Conservation (phyloP, 53 echinoderm and acorn worm genomes). For the Stichopus horrens region DNA sequence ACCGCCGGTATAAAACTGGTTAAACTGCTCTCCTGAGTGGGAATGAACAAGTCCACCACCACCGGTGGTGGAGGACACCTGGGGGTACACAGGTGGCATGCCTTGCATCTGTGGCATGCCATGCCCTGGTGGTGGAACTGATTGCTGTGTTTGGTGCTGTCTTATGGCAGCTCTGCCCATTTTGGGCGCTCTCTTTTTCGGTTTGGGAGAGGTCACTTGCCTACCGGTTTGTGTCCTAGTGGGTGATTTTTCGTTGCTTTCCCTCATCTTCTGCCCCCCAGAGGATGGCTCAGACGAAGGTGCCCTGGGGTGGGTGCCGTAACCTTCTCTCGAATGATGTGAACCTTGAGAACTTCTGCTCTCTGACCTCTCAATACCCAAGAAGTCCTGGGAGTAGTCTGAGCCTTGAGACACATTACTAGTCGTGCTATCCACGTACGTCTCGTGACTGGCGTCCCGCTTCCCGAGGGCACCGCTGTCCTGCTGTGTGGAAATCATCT, state of each 20-base stretch:
- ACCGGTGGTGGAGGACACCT: not conserved
- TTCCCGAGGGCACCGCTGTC: not conserved
- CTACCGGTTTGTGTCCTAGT: constrained; percentile 65
- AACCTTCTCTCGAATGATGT: constrained; percentile 61
- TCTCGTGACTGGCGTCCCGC: constrained; percentile 27
- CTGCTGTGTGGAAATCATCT: not conserved
- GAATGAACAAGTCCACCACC: constrained; percentile 69
- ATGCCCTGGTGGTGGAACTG: constrained; percentile 49
- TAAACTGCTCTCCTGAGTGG: constrained; percentile 80
- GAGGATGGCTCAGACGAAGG: constrained; percentile 7
- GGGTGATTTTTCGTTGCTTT: constrained; percentile 72
- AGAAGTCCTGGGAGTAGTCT: constrained; percentile 57
- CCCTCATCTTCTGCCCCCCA: not conserved
- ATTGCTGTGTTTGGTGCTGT: constrained; percentile 50
- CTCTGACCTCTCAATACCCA: constrained; percentile 49
- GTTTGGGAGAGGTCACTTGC: constrained; percentile 82
- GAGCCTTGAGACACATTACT: constrained; percentile 63
- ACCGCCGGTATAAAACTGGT: constrained; percentile 59
- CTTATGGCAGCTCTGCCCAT: constrained; percentile 85
- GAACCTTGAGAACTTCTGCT: constrained; percentile 62
- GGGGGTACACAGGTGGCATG: constrained; percentile 21
- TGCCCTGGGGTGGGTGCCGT: constrained; percentile 44
- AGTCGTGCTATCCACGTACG: constrained; percentile 47
- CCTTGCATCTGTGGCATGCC: constrained; percentile 49
- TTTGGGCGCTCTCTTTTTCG: constrained; percentile 86